Conservation (phyloP, 2,113 vertebrate species). For the Mustela nigripes region DNA sequence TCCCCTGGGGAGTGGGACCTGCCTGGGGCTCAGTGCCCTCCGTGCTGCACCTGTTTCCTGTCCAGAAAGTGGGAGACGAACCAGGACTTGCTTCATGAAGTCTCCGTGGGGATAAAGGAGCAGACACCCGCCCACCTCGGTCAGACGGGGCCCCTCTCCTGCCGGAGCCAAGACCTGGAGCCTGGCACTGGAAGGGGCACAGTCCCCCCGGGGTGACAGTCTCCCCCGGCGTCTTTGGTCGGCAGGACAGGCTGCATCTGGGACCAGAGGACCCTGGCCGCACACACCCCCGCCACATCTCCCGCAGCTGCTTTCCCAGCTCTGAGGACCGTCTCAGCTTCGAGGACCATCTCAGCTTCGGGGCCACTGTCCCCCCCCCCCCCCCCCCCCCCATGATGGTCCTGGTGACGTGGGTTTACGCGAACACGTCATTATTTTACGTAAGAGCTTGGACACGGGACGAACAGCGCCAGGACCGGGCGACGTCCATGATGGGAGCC, state of each 20-base stretch:
- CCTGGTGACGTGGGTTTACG: accelerated
- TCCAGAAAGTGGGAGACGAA: background rate
- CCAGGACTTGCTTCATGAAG: background rate
- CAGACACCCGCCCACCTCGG: background rate
- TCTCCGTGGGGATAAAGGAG: background rate
- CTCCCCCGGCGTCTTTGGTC: background rate
- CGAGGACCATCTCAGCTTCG: background rate
- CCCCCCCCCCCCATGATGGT: background rate
- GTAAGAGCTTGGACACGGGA: accelerated
- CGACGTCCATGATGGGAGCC: accelerated
- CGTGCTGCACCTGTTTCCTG: background rate
- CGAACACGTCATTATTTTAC: background rate
- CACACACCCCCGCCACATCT: accelerated
- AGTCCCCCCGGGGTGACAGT: background rate
- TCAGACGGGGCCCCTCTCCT: background rate
- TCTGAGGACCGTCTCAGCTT: background rate
- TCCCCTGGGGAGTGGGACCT: background rate
- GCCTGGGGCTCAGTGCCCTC: background rate
- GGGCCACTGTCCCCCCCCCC: background rate
- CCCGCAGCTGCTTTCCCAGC: background rate
- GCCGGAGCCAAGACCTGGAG: background rate
- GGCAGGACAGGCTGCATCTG: background rate
- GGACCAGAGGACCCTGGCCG: background rate
- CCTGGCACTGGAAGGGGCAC: background rate
- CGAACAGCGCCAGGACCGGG: background rate